Percentiles rank a stretch among this genome's conserved stretches.
These are phyloP conservation scores for Phoeniculus purpureus DNA, from an alignment of 2,797 vertebrate genomes.

Conservation along the genomic window DNA sequence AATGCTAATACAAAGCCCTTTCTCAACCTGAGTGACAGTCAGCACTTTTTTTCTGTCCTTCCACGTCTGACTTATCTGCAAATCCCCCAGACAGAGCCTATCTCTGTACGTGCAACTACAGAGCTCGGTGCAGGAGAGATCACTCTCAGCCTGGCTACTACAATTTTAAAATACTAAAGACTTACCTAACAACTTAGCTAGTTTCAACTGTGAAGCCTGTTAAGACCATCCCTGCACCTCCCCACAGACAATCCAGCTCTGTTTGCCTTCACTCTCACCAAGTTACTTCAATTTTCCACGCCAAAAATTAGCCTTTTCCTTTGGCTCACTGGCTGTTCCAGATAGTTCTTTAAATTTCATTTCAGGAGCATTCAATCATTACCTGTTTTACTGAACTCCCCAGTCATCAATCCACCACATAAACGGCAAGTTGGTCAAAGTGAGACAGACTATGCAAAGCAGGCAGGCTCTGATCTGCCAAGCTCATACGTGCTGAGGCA, in stretches of 20 bases:
- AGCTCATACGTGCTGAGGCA: conserved; percentile 25
- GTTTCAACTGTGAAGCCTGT: conserved; percentile 1
- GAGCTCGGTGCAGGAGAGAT: not conserved
- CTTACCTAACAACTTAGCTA: not conserved
- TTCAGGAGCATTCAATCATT: conserved; percentile 10
- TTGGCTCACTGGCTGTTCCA: not conserved
- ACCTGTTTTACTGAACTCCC: conserved; percentile 37
- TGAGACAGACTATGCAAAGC: conserved; percentile 22
- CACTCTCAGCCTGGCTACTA: not conserved
- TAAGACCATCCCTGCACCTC: not conserved
- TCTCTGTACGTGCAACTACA: rapidly evolving
- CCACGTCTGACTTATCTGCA: not conserved
- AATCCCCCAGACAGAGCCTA: not conserved
- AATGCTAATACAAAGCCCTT: not conserved
- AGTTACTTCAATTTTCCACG: not conserved
- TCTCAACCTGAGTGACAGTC: not conserved
- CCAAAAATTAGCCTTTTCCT: conserved; percentile 3
- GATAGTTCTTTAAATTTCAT: conserved; percentile 35
- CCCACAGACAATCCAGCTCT: conserved; percentile 14
- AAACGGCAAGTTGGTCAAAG: conserved; percentile 35
- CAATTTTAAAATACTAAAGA: not conserved
- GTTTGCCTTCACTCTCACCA: conserved; percentile 19
- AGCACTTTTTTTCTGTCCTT: not conserved
- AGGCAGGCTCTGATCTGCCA: conserved; percentile 29
- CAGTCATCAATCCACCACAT: conserved; percentile 15